phyloP scores from a whole-genome alignment of 2,888 invertebrate species.

The Tuberolachnus salignus region DNA sequence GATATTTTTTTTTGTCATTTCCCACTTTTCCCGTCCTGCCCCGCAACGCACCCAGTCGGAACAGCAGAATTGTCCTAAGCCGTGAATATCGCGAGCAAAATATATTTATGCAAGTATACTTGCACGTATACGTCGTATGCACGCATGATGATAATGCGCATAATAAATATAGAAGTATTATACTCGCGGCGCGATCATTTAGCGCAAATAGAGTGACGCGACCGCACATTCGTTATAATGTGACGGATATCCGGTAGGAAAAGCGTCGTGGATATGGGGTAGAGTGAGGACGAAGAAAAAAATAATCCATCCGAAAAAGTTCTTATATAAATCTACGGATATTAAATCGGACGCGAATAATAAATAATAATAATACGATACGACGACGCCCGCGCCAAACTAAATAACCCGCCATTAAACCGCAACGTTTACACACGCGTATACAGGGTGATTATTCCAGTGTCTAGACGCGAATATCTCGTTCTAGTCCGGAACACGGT shows the following conservation, averaged over 20 bases:
- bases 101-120: too few relatives aligned
- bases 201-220: background rate
- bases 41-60: too few relatives aligned
- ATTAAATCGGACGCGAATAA: conserved; percentile 20
- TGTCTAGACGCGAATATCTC: too few relatives aligned
- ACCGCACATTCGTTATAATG: background rate
- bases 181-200: background rate
- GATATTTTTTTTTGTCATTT: too few relatives aligned
- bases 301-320: background rate
- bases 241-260: background rate
- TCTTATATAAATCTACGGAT: conserved; percentile 26
- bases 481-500: too few relatives aligned
- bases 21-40: too few relatives aligned
- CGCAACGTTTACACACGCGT: background rate
- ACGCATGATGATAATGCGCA: background rate
- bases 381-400: conserved; percentile 12
- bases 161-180: background rate
- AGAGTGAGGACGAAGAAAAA: too few relatives aligned
- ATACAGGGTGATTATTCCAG: too few relatives aligned
- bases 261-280: background rate
- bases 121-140: too few relatives aligned
- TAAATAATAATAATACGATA: background rate
- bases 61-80: too few relatives aligned
- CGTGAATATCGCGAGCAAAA: too few relatives aligned
- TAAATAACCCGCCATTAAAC: conserved; percentile 29